phyloP scores from a whole-genome alignment of 2,888 invertebrate genomes.

The Amphipyra berbera region DNA sequence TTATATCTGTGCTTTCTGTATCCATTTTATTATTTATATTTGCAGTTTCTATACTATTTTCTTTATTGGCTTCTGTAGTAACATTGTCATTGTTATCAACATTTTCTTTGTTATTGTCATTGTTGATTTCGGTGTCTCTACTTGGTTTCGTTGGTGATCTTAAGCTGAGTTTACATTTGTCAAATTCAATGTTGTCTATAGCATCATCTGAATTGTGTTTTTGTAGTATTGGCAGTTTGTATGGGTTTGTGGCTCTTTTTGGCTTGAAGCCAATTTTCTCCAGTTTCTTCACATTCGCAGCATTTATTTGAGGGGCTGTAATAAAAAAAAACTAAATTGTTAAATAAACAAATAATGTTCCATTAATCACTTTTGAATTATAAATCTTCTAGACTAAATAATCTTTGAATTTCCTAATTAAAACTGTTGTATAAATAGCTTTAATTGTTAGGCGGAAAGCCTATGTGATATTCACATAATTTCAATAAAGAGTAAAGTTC shows the following conservation, averaged over 20 bases:
- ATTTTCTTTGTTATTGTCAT: constrained; percentile 59
- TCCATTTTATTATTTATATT: constrained; percentile 19
- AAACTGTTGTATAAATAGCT: too few relatives aligned
- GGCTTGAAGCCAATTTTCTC: constrained; percentile 70
- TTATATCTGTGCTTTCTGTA: constrained; percentile 43
- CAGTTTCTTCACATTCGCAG: constrained; percentile 65
- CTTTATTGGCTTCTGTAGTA: constrained; percentile 11
- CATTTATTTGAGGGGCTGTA: constrained; percentile 61
- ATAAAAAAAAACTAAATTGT: constrained; percentile 8
- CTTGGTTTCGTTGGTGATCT: constrained; percentile 66
- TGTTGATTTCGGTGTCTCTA: constrained; percentile 42
- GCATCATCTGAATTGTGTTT: constrained; percentile 76
- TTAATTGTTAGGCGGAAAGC: too few relatives aligned
- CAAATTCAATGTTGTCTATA: constrained; percentile 77
- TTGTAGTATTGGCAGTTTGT: constrained; percentile 66
- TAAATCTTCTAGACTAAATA: too few relatives aligned
- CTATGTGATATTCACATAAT: too few relatives aligned
- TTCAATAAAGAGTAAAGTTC: too few relatives aligned
- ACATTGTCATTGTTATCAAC: constrained; percentile 42
- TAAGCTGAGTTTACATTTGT: constrained; percentile 82
- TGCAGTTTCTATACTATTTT: constrained; percentile 15
- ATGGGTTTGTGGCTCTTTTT: constrained; percentile 49
- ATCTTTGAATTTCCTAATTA: too few relatives aligned
- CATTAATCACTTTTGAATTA: neutral
- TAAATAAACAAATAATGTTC: neutral